Evolutionary conservation across 1,140 invertebrate species (phyloP), one percentile per base, ranked within the genome.

Genomic region (Drosophila ambigua): DNA sequence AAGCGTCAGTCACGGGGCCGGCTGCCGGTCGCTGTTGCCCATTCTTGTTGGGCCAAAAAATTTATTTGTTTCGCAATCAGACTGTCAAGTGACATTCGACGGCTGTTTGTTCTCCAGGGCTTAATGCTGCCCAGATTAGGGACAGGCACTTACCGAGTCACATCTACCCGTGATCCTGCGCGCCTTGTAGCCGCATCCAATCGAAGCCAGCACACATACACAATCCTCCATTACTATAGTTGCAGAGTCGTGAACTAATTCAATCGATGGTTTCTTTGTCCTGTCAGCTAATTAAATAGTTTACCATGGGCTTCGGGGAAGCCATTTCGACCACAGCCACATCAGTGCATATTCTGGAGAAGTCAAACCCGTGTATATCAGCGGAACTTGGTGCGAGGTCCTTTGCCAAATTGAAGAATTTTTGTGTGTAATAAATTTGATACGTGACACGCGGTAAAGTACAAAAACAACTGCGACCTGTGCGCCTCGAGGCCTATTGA

Each of bases 401-500:
- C 60, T 59, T 41, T 44, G 61, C 78, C 72, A 79, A 87, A 88
- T 82, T 82, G 65, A 82, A 76, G 71, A 71, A 79, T 88, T 76
- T 88, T 51, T 72, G 80, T 43, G 66, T 62, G 74, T 72, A 87
- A 87, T 88, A 87, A 87, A 87, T 87, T 87, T 88, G 79, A 76
- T 71, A 87, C 82, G 82, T 87, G 82, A 88, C 78, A 65, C 63
- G 66, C 64, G 77, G 60, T 28, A 51, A 49, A 64, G 78, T 53
- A 50, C 69, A 71, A 68, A 39, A 66, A 60, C 73, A 84, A 65
- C 68, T 81, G 68, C 50, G 49, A 62, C 64, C 76, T 67, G 51
- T 35, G 5, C 51, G 9, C n/a, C 24, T 20, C 9, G 43, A 52
- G 51, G 58, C 78, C 61, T 82, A 80, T 80, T 77, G 79, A 80